These are phyloP conservation scores for Mesembrinibis cayennensis DNA, from an alignment of 2,113 vertebrate species.

Conservation along the genomic window DNA sequence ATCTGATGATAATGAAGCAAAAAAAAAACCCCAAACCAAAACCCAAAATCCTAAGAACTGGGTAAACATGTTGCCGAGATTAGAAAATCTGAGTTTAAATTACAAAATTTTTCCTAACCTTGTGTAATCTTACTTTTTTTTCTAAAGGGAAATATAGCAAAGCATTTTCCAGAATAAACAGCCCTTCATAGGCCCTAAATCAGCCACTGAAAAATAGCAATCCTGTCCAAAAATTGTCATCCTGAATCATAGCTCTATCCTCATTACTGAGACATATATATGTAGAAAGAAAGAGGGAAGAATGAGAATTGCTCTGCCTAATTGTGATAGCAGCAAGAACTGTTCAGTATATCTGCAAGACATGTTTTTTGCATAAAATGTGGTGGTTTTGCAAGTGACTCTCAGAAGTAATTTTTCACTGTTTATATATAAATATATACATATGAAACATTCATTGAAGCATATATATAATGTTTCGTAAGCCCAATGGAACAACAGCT, in stretches of 20 bases:
- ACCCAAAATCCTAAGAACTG: neutral
- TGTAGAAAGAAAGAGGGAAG: neutral
- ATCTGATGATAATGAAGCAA: neutral
- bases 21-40: neutral
- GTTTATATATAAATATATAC: constrained; percentile 17
- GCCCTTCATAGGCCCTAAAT: neutral
- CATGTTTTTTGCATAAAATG: constrained; percentile 13
- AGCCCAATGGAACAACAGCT: constrained; percentile 7
- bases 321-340: neutral
- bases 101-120: neutral
- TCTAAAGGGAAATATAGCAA: neutral
- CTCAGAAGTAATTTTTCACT: neutral
- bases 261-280: constrained; percentile 20
- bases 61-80: neutral
- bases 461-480: neutral
- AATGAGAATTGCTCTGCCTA: neutral
- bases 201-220: neutral
- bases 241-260: neutral
- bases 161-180: neutral
- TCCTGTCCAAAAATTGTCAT: neutral
- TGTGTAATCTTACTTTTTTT: neutral
- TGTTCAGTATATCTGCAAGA: neutral
- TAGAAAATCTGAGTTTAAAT: constrained; percentile 20
- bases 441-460: neutral
- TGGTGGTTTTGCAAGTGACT: neutral